Evolutionary conservation across 1,140 invertebrate species (phyloP).

Genomic region (Eriocheir sinensis): DNA sequence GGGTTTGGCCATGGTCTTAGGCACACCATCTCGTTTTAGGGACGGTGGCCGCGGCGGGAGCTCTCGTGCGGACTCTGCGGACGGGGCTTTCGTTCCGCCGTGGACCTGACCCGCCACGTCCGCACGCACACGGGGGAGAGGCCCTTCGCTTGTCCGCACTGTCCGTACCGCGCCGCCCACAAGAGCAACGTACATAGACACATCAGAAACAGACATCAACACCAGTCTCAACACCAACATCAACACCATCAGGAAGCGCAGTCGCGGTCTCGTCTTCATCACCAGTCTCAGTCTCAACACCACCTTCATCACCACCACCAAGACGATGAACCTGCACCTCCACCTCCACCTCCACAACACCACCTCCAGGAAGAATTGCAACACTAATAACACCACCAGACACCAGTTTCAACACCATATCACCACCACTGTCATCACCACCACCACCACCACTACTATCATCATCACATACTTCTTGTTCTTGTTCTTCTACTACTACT

Average conservation of each 20-base stretch:
- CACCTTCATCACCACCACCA: background rate
- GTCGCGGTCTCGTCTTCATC: too few species aligned
- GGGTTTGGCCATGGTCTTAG: too few species aligned
- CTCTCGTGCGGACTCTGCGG: slow-evolving; percentile 82
- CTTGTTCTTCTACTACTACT: too few species aligned
- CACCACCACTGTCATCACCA: too few species aligned
- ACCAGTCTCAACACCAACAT: background rate
- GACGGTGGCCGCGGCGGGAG: slow-evolving; percentile 48
- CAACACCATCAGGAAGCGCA: too few species aligned
- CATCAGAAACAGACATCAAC: slow-evolving; percentile 83
- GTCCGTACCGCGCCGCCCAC: slow-evolving; percentile 84
- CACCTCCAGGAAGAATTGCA: too few species aligned
- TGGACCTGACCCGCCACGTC: slow-evolving; percentile 80
- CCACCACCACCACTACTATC: too few species aligned
- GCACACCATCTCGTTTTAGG: slow-evolving; percentile 64
- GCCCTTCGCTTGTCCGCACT: slow-evolving; percentile 82
- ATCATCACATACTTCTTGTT: too few species aligned
- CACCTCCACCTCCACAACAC: background rate
- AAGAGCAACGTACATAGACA: slow-evolving; percentile 84
- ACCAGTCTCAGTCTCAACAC: too few species aligned
- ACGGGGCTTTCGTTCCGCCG: slow-evolving; percentile 79
- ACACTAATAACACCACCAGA: too few species aligned
- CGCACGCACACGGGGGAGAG: slow-evolving; percentile 83
- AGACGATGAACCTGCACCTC: background rate
- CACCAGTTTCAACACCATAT: too few species aligned